phyloP scores from a whole-genome alignment of 2,113 vertebrate species.

The Harpagus bidentatus region DNA sequence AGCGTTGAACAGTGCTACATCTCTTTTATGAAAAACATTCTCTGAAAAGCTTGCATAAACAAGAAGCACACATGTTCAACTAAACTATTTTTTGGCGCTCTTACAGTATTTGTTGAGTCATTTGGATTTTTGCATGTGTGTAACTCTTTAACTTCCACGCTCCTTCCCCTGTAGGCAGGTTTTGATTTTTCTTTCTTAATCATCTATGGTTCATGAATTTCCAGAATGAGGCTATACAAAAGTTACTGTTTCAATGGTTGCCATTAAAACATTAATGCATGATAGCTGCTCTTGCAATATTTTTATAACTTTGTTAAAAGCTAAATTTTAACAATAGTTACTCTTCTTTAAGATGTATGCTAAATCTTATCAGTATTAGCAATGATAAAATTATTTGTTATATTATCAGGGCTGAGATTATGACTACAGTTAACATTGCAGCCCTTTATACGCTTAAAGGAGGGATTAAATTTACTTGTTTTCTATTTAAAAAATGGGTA shows the following conservation, averaged over 20 bases:
- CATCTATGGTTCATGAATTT: neutral
- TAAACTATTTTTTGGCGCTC: neutral
- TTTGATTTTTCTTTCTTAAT: neutral
- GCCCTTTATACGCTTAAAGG: neutral
- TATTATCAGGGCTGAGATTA: neutral
- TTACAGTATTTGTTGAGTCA: constrained; percentile 41
- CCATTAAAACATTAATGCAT: neutral
- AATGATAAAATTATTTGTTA: neutral
- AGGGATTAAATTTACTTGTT: neutral
- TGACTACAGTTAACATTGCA: neutral
- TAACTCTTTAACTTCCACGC: neutral
- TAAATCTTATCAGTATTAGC: neutral
- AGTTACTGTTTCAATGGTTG: neutral
- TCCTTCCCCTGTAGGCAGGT: neutral
- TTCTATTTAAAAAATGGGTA: neutral
- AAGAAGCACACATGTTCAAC: constrained; percentile 43
- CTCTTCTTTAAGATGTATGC: neutral
- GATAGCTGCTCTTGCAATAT: neutral
- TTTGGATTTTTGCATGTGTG: neutral
- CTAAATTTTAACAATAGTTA: neutral
- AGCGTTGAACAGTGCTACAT: constrained; percentile 17
- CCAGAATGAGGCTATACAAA: neutral
- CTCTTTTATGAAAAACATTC: constrained; percentile 56
- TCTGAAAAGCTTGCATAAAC: constrained; percentile 41
- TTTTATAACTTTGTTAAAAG: neutral